phyloP scores from a whole-genome alignment of 2,113 vertebrate species.

The Pterocles gutturalis region DNA sequence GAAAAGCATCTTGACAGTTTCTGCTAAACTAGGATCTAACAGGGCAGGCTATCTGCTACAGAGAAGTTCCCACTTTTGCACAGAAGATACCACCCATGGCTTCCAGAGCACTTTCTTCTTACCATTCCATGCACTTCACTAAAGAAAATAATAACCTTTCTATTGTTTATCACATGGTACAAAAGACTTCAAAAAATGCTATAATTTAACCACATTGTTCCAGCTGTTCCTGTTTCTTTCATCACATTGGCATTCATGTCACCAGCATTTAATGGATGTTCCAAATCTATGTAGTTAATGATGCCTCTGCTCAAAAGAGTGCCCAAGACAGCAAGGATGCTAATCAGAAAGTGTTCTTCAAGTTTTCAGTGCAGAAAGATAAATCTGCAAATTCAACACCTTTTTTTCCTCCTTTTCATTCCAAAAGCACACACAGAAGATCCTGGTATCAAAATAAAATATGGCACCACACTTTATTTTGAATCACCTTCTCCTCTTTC shows the following conservation, averaged over 20 bases:
- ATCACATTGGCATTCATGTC: not conserved
- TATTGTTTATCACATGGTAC: not conserved
- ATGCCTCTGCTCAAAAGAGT: not conserved
- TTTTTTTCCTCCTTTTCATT: not conserved
- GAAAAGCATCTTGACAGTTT: not conserved
- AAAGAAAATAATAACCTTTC: not conserved
- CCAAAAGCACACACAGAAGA: not conserved
- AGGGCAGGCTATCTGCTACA: not conserved
- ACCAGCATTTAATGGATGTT: not conserved
- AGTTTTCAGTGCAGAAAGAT: not conserved
- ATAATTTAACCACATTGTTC: not conserved
- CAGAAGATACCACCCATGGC: not conserved
- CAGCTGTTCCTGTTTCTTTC: not conserved
- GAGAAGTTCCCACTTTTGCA: not conserved
- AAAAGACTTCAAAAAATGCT: not conserved
- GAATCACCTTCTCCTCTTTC: not conserved
- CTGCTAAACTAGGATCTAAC: not conserved
- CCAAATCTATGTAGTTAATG: not conserved
- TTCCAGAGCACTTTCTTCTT: not conserved
- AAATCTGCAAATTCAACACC: not conserved
- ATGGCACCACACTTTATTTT: not conserved
- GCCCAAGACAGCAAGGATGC: not conserved
- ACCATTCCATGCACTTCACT: not conserved
- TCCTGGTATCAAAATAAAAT: constrained; percentile 9
- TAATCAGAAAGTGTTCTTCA: not conserved